A percentile compares a stretch with the other conserved stretches of the same genome.
Evolutionary conservation across 2,888 invertebrate species (phyloP).

Genomic region (Patella pellucida): DNA sequence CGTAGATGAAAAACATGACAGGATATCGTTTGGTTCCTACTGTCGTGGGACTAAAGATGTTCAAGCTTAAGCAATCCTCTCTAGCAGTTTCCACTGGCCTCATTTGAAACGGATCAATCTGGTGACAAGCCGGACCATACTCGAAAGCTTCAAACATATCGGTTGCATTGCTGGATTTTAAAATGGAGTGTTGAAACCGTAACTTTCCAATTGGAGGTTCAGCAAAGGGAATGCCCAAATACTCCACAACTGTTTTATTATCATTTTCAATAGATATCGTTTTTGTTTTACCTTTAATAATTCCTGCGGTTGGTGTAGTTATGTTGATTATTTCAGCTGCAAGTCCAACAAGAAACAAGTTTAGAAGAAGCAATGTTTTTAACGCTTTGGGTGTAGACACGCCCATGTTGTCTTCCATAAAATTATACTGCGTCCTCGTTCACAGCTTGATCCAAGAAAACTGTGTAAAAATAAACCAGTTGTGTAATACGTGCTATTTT

Average conservation of each 20-base stretch:
- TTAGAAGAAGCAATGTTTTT: too few species aligned
- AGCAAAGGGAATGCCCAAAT: constrained; percentile 60
- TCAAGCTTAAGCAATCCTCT: constrained; percentile 53
- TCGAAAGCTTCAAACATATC: constrained; percentile 84
- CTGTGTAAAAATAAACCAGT: too few species aligned
- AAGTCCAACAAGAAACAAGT: too few species aligned
- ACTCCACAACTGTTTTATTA: background rate
- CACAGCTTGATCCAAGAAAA: too few species aligned
- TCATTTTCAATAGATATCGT: background rate
- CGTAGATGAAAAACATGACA: constrained; percentile 47
- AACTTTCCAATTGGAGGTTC: constrained; percentile 74
- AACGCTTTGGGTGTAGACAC: too few species aligned
- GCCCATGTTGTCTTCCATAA: too few species aligned
- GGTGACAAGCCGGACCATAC: constrained; percentile 89
- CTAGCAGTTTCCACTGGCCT: constrained; percentile 11
- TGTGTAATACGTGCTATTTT: too few species aligned
- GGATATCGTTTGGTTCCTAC: constrained; percentile 17
- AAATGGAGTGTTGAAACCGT: constrained; percentile 67
- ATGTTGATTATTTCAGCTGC: background rate
- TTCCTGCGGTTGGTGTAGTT: background rate
- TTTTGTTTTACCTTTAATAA: background rate
- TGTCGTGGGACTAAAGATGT: constrained; percentile 44
- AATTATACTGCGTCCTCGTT: too few species aligned
- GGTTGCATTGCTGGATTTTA: constrained; percentile 39
- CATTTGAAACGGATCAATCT: background rate